phyloP scores from a whole-genome alignment of 2,888 invertebrate species.

The Machimus rusticus region DNA sequence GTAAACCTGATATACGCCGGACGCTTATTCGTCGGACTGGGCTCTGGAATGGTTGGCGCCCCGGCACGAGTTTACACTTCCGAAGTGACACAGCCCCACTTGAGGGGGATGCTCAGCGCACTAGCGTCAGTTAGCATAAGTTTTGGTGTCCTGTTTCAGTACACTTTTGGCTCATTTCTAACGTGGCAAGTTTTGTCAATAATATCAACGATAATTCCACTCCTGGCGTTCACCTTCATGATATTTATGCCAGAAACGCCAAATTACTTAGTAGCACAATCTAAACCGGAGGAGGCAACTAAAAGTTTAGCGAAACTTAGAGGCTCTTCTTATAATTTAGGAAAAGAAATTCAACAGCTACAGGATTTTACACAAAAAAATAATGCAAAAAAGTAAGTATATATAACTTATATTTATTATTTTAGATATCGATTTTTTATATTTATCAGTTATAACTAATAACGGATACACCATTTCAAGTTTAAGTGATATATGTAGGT shows the following conservation, averaged over 20 bases:
- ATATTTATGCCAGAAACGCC: constrained; percentile 76
- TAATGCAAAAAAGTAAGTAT: constrained; percentile 62
- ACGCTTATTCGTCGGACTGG: constrained; percentile 72
- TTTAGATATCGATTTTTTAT: too few relatives aligned
- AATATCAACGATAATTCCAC: constrained; percentile 69
- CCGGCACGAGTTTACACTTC: constrained; percentile 75
- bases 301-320: constrained; percentile 68
- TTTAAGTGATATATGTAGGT: too few relatives aligned
- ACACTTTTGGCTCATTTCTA: constrained; percentile 68
- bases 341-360: constrained; percentile 70
- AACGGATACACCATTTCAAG: too few relatives aligned
- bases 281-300: constrained; percentile 68
- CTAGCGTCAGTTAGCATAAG: constrained; percentile 77
- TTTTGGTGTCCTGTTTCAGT: constrained; percentile 73
- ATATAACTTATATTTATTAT: background rate
- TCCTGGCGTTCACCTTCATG: constrained; percentile 69
- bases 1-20: constrained; percentile 69
- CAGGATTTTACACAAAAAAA: constrained; percentile 70
- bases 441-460: too few relatives aligned
- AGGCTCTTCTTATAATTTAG: constrained; percentile 69
- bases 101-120: constrained; percentile 77
- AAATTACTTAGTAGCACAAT: constrained; percentile 71
- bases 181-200: constrained; percentile 72
- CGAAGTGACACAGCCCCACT: constrained; percentile 76
- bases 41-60: constrained; percentile 77